Evolutionary conservation across 1,140 invertebrate species (phyloP).

Genomic region (Euborellia annulipes): DNA sequence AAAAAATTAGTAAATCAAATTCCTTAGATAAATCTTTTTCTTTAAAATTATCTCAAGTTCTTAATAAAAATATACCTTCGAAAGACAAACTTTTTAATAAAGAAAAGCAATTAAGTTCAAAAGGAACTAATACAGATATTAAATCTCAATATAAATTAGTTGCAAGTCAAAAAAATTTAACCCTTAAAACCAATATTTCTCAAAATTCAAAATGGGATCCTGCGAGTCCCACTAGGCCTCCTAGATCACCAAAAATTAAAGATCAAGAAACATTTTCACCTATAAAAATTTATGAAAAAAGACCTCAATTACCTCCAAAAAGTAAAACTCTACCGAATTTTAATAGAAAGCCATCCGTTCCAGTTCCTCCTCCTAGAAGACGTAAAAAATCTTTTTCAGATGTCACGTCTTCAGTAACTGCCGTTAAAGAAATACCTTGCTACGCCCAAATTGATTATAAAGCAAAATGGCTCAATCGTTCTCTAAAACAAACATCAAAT

Average conservation of each 20-base stretch:
- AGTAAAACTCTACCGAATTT: neutral
- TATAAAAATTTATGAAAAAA: neutral
- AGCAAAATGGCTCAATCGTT: conserved; percentile 8
- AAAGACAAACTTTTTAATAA: neutral
- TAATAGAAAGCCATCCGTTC: neutral
- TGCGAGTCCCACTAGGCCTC: conserved; percentile 7
- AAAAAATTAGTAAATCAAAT: neutral
- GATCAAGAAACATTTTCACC: neutral
- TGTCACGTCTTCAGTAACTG: neutral
- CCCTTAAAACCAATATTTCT: conserved; percentile 3
- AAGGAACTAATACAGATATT: neutral
- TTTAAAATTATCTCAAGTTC: neutral
- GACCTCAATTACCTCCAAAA: neutral
- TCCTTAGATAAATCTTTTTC: neutral
- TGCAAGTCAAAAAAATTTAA: neutral
- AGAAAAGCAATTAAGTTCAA: conserved; percentile 1
- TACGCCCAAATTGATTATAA: neutral
- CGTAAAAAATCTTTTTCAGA: conserved; percentile 2
- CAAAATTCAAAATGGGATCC: conserved; percentile 3
- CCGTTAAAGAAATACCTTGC: neutral
- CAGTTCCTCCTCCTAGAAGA: conserved; percentile 4
- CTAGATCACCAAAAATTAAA: conserved; percentile 7
- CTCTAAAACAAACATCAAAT: conserved; percentile 9
- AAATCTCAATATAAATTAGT: neutral
- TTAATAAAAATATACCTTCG: neutral